phyloP scores from a whole-genome alignment of 2,113 vertebrate genomes.

The Melanostigma gelatinosum region DNA sequence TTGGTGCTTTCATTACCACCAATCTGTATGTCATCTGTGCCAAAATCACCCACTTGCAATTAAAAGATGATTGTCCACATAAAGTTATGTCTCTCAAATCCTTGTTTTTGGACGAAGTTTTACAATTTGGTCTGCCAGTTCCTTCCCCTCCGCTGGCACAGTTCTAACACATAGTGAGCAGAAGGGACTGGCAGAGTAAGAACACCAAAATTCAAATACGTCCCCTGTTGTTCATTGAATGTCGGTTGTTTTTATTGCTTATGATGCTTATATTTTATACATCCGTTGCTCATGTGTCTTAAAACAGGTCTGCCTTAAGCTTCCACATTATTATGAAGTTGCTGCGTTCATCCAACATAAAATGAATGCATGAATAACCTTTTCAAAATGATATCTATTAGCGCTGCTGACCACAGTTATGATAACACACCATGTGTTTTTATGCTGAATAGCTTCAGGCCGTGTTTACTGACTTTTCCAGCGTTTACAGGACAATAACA shows the following conservation, averaged over 20 bases:
- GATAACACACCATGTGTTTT: slow-evolving; percentile 3
- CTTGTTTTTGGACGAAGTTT: slow-evolving; percentile 37
- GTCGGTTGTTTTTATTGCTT: not conserved
- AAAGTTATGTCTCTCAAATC: slow-evolving; percentile 36
- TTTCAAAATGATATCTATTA: not conserved
- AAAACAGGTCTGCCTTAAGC: not conserved
- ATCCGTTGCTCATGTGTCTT: not conserved
- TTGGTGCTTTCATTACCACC: slow-evolving; percentile 26
- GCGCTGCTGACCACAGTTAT: not conserved
- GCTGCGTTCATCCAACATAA: not conserved
- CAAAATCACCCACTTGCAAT: slow-evolving; percentile 17
- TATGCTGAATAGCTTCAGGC: not conserved
- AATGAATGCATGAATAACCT: not conserved
- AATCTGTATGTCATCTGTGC: slow-evolving; percentile 15
- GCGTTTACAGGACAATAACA: slow-evolving; percentile 47
- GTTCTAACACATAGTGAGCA: slow-evolving; percentile 46
- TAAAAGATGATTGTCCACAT: not conserved
- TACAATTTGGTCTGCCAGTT: not conserved
- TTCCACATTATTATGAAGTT: not conserved
- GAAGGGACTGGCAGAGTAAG: slow-evolving; percentile 45
- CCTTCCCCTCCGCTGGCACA: slow-evolving; percentile 41
- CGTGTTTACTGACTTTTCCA: slow-evolving; percentile 26
- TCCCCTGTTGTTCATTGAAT: slow-evolving; percentile 16
- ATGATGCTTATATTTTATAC: not conserved
- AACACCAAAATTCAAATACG: not conserved